These are phyloP conservation scores for Petrolisthes manimaculis DNA, from an alignment of 2,888 invertebrate species.

Conservation along the genomic window DNA sequence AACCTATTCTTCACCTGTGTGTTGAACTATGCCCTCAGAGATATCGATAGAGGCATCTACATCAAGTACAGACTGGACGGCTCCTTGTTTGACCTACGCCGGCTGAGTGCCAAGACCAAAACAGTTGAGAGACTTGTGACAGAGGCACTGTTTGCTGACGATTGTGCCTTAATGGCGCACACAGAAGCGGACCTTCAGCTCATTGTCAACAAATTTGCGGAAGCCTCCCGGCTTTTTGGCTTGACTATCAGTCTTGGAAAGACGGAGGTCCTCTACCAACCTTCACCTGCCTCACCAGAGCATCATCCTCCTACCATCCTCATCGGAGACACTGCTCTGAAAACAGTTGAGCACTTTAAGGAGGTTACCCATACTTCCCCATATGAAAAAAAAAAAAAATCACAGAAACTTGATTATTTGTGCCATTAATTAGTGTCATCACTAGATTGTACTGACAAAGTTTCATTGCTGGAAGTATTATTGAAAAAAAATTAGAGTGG, in stretches of 20 bases:
- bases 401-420: no score
- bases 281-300: neutral
- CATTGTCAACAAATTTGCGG: neutral
- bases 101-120: neutral
- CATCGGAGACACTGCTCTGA: neutral
- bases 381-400: no score
- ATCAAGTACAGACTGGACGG: neutral
- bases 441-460: no score
- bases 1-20: neutral
- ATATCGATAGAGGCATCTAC: neutral
- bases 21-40: neutral
- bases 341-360: neutral
- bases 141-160: neutral
- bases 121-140: neutral
- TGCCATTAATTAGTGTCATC: no score
- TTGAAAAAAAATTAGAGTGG: no score
- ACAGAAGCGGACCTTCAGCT: neutral
- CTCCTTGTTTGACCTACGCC: neutral
- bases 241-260: slow-evolving; percentile 3
- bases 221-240: neutral
- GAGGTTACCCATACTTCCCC: no score
- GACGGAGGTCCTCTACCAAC: neutral
- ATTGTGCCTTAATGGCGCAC: slow-evolving; percentile 5
- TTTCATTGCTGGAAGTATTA: no score
- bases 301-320: neutral